Percentiles rank a stretch among this genome's conserved stretches.
Evolutionary conservation across 2,113 vertebrate genomes (phyloP).

Genomic region (Formicarius rufipectus): DNA sequence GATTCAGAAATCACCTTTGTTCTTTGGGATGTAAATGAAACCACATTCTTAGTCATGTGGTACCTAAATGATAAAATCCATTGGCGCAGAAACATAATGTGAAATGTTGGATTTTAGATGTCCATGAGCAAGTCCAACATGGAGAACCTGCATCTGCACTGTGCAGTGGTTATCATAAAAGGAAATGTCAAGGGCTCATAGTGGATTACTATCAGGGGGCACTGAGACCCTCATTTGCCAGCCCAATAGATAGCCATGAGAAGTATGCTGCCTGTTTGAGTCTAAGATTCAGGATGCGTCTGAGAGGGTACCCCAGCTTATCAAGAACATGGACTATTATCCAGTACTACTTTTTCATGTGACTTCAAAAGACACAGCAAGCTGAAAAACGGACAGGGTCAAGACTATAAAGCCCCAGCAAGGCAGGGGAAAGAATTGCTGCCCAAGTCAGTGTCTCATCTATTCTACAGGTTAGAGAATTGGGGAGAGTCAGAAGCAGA

Average conservation of each 20-base stretch:
- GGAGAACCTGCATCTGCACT: background rate
- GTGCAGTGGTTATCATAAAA: background rate
- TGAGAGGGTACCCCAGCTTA: fast-evolving
- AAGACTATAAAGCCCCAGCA: background rate
- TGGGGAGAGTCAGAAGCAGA: background rate
- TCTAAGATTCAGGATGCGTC: fast-evolving
- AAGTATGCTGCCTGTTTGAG: background rate
- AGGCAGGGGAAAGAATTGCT: background rate
- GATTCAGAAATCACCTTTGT: background rate
- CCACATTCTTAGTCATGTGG: background rate
- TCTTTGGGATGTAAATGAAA: background rate
- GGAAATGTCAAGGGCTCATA: fast-evolving
- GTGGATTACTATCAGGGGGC: background rate
- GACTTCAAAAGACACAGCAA: fast-evolving
- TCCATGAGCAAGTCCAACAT: background rate
- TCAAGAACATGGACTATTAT: background rate
- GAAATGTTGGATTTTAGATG: background rate
- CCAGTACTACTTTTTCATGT: background rate
- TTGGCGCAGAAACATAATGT: background rate
- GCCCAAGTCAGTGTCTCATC: background rate
- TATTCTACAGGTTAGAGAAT: background rate
- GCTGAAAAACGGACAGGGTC: background rate
- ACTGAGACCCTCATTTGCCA: background rate
- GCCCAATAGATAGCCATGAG: background rate
- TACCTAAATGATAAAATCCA: background rate